Evolutionary conservation across 2,113 vertebrate genomes (phyloP), one percentile per base, ranked within the genome.

Genomic region (Balaenoptera acutorostrata): DNA sequence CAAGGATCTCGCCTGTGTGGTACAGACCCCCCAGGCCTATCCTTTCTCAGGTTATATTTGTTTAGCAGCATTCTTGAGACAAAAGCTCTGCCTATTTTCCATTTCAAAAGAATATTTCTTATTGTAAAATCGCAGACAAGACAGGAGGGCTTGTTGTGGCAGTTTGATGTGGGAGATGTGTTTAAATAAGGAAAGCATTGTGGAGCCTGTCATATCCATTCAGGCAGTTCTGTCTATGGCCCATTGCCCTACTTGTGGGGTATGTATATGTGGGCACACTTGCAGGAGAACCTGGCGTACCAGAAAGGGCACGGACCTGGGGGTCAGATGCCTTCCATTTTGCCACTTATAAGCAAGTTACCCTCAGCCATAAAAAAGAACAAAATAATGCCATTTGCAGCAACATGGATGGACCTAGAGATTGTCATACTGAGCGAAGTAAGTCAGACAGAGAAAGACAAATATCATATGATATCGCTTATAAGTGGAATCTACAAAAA

Each of bases 91-190:
- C 49, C 84, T 95, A 25, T 80, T 97, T 94, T 66, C 78, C 92
- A 96, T 93, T 96, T 98, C 80, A 92, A 96, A 97, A 93, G 86
- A 89, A 93, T 93, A 97, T 93, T 97, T 96, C 86, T 84, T 80
- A 93, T 86, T 96, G 83, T 97, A 64, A 95, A 91, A 84, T 80
- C 83, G 84, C 89, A 80, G 88, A 81, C n/a, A 85, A 85, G 57
- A 71, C 44, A 82, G 64, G 69, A 96, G 59, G 81, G 61, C 88
- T 61, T 90, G 81, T 59, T 74, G 75, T 59, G 64, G 66, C 74
- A 64, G 6, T 41, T 66, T 64, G 25, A 87, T 64, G 52, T 86
- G 63, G 82, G 23, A 96, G 57, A 57, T 52, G 29, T 91, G 93
- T 93, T 95, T 96, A 61, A 83, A 66, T 68, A 95, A 97, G 92